Evolutionary conservation across 2,113 vertebrate species (phyloP), one percentile per base, ranked within the genome.

Genomic region (Phalacrocorax brasilianus): DNA sequence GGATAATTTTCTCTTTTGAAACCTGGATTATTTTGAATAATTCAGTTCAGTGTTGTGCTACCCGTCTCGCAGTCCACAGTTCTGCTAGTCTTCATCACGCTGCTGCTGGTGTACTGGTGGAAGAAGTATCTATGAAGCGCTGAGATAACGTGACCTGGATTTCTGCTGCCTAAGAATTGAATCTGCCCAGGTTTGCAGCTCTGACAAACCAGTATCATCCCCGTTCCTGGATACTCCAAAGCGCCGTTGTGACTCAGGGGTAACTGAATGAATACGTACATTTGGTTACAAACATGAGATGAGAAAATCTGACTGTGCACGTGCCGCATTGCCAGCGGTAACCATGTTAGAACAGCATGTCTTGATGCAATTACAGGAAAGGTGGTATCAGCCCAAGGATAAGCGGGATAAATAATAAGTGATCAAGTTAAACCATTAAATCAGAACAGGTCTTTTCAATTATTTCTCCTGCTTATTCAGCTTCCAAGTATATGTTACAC

Each of bases 271-370:
- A 56, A 56, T 35, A 49, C 0, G 0, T 14, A 5, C 4, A 30
- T 49, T 76, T 38, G 32, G 11, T 81, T 71, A 50, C 75, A 88
- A 52, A 70, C 0, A 2, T 1, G 1, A 76, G 52, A 38, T 1
- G 1, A 44, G 65, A 42, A 55, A 65, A 76, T 47, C 50, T 81
- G 58, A 55, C 50, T 24, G 6, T 22, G 20, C 17, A 1, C 1
- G 0, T 2, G 3, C 24, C 30, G 49, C 11, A 7, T 40, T 0
- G 1, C 32, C 42, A 20, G 23, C 53, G 44, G 52, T 72, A 66
- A 61, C 44, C 18, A 3, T 9, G 17, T 35, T n/a, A 50, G 55
- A 52, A 56, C 53, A 56, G 61, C 0, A 0, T 27, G 35, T 26
- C 33, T 58, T 40, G 14, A 35, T 62, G 59, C 44, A 28, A 22